These are phyloP conservation scores for Terebella lapidaria DNA, from an alignment of 2,888 invertebrate genomes.

Conservation along the genomic window DNA sequence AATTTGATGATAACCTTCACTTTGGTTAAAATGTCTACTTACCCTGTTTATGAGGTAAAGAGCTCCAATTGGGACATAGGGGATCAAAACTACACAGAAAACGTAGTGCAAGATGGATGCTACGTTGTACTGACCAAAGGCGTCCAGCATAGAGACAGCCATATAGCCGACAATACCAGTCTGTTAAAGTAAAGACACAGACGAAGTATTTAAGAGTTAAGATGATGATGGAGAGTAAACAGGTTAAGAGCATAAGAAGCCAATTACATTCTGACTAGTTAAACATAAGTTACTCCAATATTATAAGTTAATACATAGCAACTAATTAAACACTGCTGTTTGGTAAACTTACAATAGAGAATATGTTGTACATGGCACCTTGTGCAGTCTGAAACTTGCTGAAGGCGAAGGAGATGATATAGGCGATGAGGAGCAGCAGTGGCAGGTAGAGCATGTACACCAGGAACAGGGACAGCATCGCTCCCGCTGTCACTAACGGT, in stretches of 20 bases:
- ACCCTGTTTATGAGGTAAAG: slow-evolving; percentile 67
- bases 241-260: no score
- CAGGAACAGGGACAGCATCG: slow-evolving; percentile 34
- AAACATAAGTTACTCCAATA: no score
- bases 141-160: slow-evolving; percentile 68
- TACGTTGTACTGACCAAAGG: slow-evolving; percentile 55
- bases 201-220: no score
- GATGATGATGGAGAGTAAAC: no score
- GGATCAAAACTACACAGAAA: slow-evolving; percentile 70
- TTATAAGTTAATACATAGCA: no score
- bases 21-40: neutral
- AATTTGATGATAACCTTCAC: neutral
- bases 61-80: slow-evolving; percentile 78
- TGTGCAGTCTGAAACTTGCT: slow-evolving; percentile 78
- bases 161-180: slow-evolving; percentile 70
- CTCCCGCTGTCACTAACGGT: slow-evolving; percentile 33
- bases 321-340: neutral
- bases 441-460: slow-evolving; percentile 64
- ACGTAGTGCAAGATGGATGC: slow-evolving; percentile 68
- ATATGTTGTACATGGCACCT: slow-evolving; percentile 58
- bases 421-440: slow-evolving; percentile 70
- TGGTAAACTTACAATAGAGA: slow-evolving; percentile 34
- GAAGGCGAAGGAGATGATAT: slow-evolving; percentile 74
- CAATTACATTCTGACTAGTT: no score
- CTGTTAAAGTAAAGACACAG: slow-evolving; percentile 27